phyloP scores from a whole-genome alignment of 2,888 invertebrate species.

The Lasioglossum calceatum region DNA sequence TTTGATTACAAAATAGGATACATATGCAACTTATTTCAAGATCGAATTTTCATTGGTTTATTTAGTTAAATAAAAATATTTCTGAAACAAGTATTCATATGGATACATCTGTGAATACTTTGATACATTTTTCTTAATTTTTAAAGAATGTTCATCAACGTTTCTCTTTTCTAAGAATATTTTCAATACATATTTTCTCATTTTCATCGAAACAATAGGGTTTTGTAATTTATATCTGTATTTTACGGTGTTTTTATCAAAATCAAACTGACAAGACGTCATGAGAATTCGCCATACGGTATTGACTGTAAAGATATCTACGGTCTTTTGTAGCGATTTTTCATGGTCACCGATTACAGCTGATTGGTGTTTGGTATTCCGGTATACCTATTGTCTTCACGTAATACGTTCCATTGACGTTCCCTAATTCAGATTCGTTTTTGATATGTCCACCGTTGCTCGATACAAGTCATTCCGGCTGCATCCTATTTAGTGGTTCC shows the following conservation, averaged over 20 bases:
- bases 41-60: too few species aligned
- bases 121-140: background rate
- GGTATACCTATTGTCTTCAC: conserved; percentile 25
- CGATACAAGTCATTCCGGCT: conserved; percentile 17
- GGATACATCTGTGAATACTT: background rate
- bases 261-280: background rate
- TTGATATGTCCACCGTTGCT: conserved; percentile 57
- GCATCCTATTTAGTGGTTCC: conserved; percentile 11
- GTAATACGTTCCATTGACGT: conserved; percentile 42
- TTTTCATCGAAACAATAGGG: background rate
- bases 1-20: too few species aligned
- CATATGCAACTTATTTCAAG: too few species aligned
- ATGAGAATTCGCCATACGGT: conserved; percentile 9
- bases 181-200: background rate
- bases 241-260: background rate
- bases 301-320: conserved; percentile 13
- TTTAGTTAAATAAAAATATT: too few species aligned
- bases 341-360: conserved; percentile 51
- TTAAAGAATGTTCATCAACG: background rate
- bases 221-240: background rate
- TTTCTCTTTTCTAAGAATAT: background rate
- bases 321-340: conserved; percentile 15
- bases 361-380: conserved; percentile 56
- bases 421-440: conserved; percentile 52
- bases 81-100: too few species aligned